Evolutionary conservation across 2,113 vertebrate species (phyloP).

Genomic region (Orientallactaga bullata): DNA sequence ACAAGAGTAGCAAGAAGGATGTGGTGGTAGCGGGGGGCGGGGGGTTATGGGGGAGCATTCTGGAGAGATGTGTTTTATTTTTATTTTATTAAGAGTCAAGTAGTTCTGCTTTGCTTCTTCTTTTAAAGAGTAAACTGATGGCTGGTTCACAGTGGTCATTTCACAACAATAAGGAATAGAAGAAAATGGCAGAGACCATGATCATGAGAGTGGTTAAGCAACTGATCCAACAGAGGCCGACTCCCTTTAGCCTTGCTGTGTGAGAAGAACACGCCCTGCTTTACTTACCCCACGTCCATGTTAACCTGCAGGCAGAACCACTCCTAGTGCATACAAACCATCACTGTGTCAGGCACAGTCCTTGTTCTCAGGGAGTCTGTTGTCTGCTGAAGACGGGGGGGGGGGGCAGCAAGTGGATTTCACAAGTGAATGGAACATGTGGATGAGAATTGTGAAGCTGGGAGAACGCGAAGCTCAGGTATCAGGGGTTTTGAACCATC

Average conservation of each 20-base stretch:
- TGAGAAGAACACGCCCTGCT: constrained; percentile 8
- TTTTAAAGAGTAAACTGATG: not conserved
- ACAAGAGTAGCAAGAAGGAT: constrained; percentile 15
- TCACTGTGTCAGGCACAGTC: not conserved
- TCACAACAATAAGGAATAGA: not conserved
- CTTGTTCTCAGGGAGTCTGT: not conserved
- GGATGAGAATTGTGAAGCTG: not conserved
- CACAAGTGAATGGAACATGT: not conserved
- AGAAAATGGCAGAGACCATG: not conserved
- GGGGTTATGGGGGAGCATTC: not conserved
- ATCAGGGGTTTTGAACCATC: not conserved
- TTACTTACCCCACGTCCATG: not conserved
- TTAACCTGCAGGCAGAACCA: not conserved
- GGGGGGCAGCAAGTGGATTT: not conserved
- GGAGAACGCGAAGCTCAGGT: not conserved
- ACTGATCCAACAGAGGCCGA: not conserved
- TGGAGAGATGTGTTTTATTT: not conserved
- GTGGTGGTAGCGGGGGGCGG: not conserved
- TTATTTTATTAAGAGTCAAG: not conserved
- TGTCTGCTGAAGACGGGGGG: not conserved
- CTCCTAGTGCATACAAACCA: not conserved
- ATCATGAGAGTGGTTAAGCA: not conserved
- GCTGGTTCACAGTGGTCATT: not conserved
- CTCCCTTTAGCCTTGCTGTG: not conserved
- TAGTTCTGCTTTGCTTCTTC: not conserved